phyloP scores from a whole-genome alignment of 2,113 vertebrate genomes.

The Emydura subglobosa region DNA sequence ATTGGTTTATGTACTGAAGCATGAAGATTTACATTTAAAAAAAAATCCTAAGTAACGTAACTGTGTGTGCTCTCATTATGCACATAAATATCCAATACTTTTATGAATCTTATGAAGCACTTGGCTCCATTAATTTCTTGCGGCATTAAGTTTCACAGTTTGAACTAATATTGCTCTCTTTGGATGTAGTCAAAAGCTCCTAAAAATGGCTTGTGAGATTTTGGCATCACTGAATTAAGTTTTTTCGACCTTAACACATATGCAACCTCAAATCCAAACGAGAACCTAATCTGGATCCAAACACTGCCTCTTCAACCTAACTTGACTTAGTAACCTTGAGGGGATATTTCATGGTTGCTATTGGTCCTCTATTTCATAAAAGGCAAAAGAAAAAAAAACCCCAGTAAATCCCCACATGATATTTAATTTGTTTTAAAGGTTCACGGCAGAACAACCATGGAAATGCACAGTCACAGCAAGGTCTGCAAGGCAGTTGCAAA shows the following conservation, averaged over 20 bases:
- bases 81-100: background rate
- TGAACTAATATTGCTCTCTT: background rate
- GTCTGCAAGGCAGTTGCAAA: background rate
- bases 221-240: conserved; percentile 1
- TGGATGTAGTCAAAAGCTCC: background rate
- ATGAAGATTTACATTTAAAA: background rate
- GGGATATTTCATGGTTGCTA: background rate
- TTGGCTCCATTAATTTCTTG: background rate
- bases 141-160: background rate
- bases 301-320: conserved; percentile 8
- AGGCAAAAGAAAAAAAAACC: background rate
- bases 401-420: background rate
- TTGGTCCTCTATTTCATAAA: conserved; percentile 9
- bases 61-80: background rate
- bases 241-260: conserved; percentile 2
- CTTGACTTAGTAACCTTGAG: background rate
- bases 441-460: background rate
- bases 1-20: background rate
- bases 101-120: background rate
- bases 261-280: background rate
- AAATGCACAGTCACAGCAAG: conserved; percentile 10
- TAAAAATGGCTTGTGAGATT: background rate
- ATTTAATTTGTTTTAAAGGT: background rate
- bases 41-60: background rate
- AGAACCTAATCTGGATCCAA: conserved; percentile 28